Evolutionary conservation across 2,797 vertebrate species (phyloP), one percentile per base, ranked within the genome.

Genomic region (Selene dorsalis): DNA sequence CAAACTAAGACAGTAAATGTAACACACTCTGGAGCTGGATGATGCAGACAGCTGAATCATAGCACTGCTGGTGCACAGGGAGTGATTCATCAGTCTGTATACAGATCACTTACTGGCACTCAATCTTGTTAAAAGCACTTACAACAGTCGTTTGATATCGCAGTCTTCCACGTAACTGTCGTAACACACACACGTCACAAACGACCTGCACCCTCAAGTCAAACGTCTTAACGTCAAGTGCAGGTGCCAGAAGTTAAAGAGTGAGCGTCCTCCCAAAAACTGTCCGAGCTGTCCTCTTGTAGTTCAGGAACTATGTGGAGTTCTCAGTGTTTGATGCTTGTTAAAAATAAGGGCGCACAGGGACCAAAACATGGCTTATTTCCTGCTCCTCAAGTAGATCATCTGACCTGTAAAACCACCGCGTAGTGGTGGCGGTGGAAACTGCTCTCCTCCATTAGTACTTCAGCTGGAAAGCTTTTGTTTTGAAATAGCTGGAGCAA

Each of bases 381-480:
- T 78, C 65, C 77, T 69, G 70, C 63, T 79, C 84, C 72, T 82
- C 62, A 79, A 74, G 78, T 71, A 43, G 60, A 79, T 84, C 70
- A 73, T 83, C 67, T 83, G 84, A 88, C 83, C 81, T 83, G 66
- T 70, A 80, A 52, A 86, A 88, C 58, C 82, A 41, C 84, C 56
- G 66, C 13, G 6, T 8, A 50, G 58, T 18, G n/a, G 24, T 80
- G 55, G 60, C 77, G 55, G 63, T 82, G 85, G 65, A 91, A 75
- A 43, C 35, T 48, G 50, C 52, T 67, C 66, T 72, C 52, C 45
- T 74, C 62, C 12, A 63, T 73, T 60, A 70, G 66, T 52, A 47
- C 48, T 47, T 65, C 59, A 57, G 13, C 48, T 70, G 62, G 16
- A 83, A 75, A 78, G 69, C 66, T 69, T 83, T 80, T 85, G 87